Evolutionary conservation across 2,888 invertebrate genomes (phyloP).

Genomic region (Myathropa florea): DNA sequence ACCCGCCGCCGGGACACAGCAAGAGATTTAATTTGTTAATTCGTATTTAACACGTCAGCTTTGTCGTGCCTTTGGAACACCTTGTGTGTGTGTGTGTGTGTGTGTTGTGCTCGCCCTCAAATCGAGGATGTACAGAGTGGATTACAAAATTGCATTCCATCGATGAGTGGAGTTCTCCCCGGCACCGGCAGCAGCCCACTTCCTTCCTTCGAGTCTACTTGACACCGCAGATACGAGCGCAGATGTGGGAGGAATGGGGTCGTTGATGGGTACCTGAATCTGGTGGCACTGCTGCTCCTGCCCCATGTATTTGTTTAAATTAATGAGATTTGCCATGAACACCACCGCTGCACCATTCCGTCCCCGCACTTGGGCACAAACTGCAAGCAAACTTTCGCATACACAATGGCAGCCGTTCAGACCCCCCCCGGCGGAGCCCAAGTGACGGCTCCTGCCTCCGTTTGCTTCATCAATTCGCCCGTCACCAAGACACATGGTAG

Average conservation of each 20-base stretch:
- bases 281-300: slow-evolving; percentile 10
- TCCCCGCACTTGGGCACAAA: background rate
- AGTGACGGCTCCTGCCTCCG: slow-evolving; percentile 26
- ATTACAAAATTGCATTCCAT: slow-evolving; percentile 70
- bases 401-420: slow-evolving; percentile 29
- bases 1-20: background rate
- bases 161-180: slow-evolving; percentile 44
- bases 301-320: slow-evolving; percentile 66
- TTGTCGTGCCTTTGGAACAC: slow-evolving; percentile 69
- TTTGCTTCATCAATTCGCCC: slow-evolving; percentile 65
- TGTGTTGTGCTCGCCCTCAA: slow-evolving; percentile 38
- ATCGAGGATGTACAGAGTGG: slow-evolving; percentile 50
- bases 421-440: slow-evolving; percentile 3
- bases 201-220: slow-evolving; percentile 10
- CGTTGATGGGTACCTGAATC: background rate
- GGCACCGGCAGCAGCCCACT: slow-evolving; percentile 10
- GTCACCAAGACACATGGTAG: slow-evolving; percentile 59
- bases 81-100: slow-evolving; percentile 38
- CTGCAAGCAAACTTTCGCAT: slow-evolving; percentile 62
- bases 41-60: slow-evolving; percentile 71
- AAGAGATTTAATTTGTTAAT: slow-evolving; percentile 70
- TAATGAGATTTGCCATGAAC: slow-evolving; percentile 71
- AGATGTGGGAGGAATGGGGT: background rate
- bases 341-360: slow-evolving; percentile 15
- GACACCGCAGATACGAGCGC: background rate